Base-by-base conservation (phyloP, 2,797 vertebrate genomes). In the Propithecus perrieri region DNA sequence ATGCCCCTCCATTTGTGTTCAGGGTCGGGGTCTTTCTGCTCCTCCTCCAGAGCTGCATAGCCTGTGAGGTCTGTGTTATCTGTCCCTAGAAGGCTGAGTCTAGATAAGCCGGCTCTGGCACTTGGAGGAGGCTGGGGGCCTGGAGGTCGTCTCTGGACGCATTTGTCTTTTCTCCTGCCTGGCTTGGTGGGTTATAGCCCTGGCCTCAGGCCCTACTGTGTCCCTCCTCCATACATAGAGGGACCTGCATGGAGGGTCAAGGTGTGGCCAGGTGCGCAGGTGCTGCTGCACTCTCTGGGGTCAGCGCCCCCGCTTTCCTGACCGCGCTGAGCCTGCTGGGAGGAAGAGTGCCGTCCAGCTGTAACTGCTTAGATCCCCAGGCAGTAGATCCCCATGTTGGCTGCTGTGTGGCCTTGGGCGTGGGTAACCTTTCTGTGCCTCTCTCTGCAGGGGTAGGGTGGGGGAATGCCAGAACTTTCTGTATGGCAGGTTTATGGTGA, bases 1-100 rank as follows among this genome's bases (percentile, higher is more conserved):
- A 0, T 22, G 24, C 4, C 10, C 7, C 13, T 35, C 24, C 0
- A 0, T 63, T 65, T 81, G n/a, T 46, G 1, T 18, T 4, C 41
- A 55, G 78, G 67, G 35, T 69, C n/a, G 18, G 38, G 63, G n/a
- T 26, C 55, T 63, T 71, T 18, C 53, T 28, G 30, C 26, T 30
- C 0, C 28, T 33, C 0, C 35, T 18, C 43, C 30, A 15, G 17
- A 69, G 41, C 57, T 7, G 0, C 38, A 0, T 1, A 2, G 15
- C 38, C 18, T 0, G 0, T 5, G 5, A 85, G 33, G n/a, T 30
- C 79, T 10, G 33, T 28, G 22, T 53, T 30, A 59, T 57, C 53
- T 55, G 5, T 55, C 41, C 26, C 0, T 1, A 5, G 57, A 46
- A 78, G 59, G n/a, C 59, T 24, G 26, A 24, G 0, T 57, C n/a